Evolutionary conservation across 1,140 invertebrate genomes (phyloP), one percentile per base, ranked within the genome.

Genomic region (Cylas formicarius): DNA sequence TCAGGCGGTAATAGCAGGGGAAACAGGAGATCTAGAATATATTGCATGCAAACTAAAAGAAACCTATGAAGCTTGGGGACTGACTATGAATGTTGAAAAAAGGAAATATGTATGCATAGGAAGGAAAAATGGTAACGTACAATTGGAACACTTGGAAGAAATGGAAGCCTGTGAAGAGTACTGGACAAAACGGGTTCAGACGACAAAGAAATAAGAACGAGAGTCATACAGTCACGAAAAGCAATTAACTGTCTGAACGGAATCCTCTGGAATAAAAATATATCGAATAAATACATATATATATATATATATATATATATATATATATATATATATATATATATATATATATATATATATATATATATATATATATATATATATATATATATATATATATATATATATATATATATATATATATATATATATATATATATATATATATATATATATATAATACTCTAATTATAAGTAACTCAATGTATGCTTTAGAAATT

Each of bases 11-110:
- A 21, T 44, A 35, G 31, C 31, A 2, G 29, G 21, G 4, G 17
- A 33, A 16, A 31, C 22, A 24, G 41, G 36, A 24, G 41, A 44
- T 31, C 13, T 36, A 16, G 32, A 44, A 36, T 44, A 44, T 23
- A 44, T 44, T 31, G 7, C 22, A 3, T 20, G 41, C 2, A 44
- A 44, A 16, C 22, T 44, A 11, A 36, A 22, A 11, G 29, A 44
- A 23, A 18, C 31, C 9, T 35, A 44, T 20, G 20, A 44, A 22
- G 11, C 28, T 43, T 24, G 0, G 10, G 31, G 11, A 29, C 22
- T 33, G 6, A 28, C 11, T 2, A 40, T 40, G 2, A 40, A 40
- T 40, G 11, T 31, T 2, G 10, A 29, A 14, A 40, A 40, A 31
- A n/a, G n/a, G n/a, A 40, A 40, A 24, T 40, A 40, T n/a, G 9